These are phyloP conservation scores for Staurois parvus DNA, from an alignment of 2,797 vertebrate species.

Conservation along the genomic window DNA sequence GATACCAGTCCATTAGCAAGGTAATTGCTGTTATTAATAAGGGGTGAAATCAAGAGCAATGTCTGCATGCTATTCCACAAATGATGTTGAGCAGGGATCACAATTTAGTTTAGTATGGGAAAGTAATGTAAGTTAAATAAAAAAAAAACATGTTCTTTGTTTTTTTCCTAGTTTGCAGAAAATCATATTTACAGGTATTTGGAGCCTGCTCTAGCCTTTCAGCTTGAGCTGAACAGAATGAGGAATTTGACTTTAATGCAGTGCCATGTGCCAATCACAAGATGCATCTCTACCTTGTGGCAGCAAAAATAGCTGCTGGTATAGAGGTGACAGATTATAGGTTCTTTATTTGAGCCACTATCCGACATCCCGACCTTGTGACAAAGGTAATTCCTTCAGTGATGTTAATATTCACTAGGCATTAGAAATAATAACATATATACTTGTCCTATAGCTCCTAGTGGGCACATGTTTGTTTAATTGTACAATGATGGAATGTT, in stretches of 20 bases:
- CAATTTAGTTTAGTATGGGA: neutral
- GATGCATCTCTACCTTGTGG: constrained; percentile 95
- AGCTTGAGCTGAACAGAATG: constrained; percentile 96
- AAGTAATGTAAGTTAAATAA: neutral
- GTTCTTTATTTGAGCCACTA: constrained; percentile 93
- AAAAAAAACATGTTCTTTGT: neutral
- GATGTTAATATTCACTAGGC: neutral
- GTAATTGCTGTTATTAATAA: too few species aligned
- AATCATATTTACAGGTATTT: constrained; percentile 94
- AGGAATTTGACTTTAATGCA: constrained; percentile 90
- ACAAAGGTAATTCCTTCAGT: constrained; percentile 82
- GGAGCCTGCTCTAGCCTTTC: constrained; percentile 96
- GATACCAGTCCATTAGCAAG: too few species aligned
- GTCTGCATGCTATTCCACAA: too few species aligned
- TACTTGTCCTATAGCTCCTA: too few species aligned
- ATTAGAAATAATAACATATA: too few species aligned
- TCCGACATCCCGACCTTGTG: constrained; percentile 93
- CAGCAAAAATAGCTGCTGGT: constrained; percentile 87
- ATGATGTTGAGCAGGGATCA: neutral
- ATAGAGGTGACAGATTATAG: constrained; percentile 90
- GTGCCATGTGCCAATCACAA: constrained; percentile 94
- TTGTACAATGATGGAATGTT: too few species aligned
- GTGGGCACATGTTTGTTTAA: too few species aligned
- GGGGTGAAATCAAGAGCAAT: too few species aligned
- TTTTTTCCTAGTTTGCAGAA: constrained; percentile 87